phyloP scores from a whole-genome alignment of 2,797 vertebrate species.

The Alexandromys oeconomus region DNA sequence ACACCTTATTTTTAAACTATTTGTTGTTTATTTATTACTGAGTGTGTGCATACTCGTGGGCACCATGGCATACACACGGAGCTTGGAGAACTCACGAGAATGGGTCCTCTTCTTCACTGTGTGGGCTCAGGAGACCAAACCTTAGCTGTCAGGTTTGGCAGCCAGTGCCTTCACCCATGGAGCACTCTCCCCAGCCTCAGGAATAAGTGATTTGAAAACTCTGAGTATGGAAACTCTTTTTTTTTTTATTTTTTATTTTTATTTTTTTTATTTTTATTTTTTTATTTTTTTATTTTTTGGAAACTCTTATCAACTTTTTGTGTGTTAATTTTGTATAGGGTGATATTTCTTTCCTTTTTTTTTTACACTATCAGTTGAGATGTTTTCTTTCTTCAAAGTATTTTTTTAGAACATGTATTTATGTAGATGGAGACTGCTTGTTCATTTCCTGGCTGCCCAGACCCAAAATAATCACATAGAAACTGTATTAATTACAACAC shows the following conservation, averaged over 20 bases:
- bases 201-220: background rate
- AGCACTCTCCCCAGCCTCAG: background rate
- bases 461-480: no score
- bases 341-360: background rate
- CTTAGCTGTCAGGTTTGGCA: background rate
- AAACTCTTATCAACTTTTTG: background rate
- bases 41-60: background rate
- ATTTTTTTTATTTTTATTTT: no score
- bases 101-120: background rate
- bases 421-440: no score
- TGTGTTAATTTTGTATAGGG: background rate
- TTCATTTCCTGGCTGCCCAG: no score
- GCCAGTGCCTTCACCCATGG: background rate
- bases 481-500: no score
- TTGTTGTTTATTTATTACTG: background rate
- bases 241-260: no score
- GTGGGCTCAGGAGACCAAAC: background rate
- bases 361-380: conserved; percentile 35
- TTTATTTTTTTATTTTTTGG: no score
- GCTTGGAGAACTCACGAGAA: background rate
- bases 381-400: conserved; percentile 67
- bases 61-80: background rate
- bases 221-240: background rate
- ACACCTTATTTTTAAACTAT: background rate
- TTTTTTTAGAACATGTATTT: background rate